Evolutionary conservation across 2,888 invertebrate species (phyloP), one percentile per base, ranked within the genome.

Genomic region (Scotopteryx bipunctaria): DNA sequence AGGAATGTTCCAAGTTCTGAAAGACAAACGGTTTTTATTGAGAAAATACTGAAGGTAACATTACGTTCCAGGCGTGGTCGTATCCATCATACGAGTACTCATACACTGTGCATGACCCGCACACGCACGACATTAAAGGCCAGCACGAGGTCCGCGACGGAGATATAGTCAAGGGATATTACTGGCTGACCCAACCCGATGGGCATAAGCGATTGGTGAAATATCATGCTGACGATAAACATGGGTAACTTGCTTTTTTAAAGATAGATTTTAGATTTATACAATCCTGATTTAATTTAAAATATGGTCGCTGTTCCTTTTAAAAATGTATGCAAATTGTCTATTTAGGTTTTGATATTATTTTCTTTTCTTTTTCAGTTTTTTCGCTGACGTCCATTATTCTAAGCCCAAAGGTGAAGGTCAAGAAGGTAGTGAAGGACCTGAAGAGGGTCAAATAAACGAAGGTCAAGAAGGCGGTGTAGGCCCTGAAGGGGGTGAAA

Each of bases 101-200:
- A 57, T 92, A 92, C 73, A 86, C 85, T 63, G 92, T 92, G 44
- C 71, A 84, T 50, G 92, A 92, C 70, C 89, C 90, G 43, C 86
- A 91, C 68, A 92, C 92, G 13, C 91, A 92, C 56, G 92, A 92
- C 71, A 73, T 79, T 50, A 91, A 92, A 70, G 86, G 83, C 47
- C 91, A 91, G 53, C 76, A 88, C 33, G 92, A 92, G 64, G 59
- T 64, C 16, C 79, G 92, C 40, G 73, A 91, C 9, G 92, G 91
- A 31, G 91, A 91, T 60, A 81, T 81, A 57, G 90, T 92, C 9
- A 88, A 85, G 57, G 92, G 92, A 53, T 77, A 79, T 62, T 91
- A 92, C 75, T 91, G 91, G 80, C 81, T 92, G 29, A 68, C 87
- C 36, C 86, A 92, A 73, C 91, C 92, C 9, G 91, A 91, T 59